Percentiles rank a stretch among this genome's conserved stretches.
Evolutionary conservation across 2,797 vertebrate species (phyloP).

Genomic region (Catharus ustulatus): DNA sequence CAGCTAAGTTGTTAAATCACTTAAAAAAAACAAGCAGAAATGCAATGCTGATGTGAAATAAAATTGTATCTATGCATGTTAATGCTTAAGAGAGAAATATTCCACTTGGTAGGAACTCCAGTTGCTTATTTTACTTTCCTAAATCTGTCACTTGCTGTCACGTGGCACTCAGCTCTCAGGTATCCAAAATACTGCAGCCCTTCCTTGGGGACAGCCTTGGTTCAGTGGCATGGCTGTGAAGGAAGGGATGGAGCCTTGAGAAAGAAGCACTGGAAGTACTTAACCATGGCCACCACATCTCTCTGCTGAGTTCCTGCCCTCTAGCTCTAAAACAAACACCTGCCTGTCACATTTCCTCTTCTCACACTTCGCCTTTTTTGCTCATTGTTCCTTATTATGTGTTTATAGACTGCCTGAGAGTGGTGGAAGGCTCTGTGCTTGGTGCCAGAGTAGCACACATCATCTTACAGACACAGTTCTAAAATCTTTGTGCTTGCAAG

Average conservation of each 20-base stretch:
- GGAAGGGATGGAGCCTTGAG: background rate
- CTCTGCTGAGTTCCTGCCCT: background rate
- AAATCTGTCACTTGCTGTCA: background rate
- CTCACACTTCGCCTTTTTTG: background rate
- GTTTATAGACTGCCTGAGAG: background rate
- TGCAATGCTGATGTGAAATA: background rate
- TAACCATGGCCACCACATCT: background rate
- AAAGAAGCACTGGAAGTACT: background rate
- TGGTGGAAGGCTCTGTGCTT: background rate
- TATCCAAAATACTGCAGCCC: background rate
- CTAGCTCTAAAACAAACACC: background rate
- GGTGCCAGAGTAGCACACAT: background rate
- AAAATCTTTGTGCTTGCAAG: background rate
- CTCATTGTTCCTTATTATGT: background rate
- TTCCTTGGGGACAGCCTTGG: background rate
- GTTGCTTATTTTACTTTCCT: background rate
- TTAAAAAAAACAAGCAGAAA: background rate
- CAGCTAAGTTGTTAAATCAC: background rate
- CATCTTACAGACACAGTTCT: background rate
- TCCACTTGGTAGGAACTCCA: background rate
- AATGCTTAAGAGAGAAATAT: background rate
- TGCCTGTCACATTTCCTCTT: background rate
- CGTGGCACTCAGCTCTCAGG: background rate
- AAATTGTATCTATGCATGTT: background rate
- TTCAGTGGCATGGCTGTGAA: fast-evolving